Percentiles rank a stretch among this genome's conserved stretches.
Conservation (phyloP, 2,888 invertebrate species). For the Drosophila recens region DNA sequence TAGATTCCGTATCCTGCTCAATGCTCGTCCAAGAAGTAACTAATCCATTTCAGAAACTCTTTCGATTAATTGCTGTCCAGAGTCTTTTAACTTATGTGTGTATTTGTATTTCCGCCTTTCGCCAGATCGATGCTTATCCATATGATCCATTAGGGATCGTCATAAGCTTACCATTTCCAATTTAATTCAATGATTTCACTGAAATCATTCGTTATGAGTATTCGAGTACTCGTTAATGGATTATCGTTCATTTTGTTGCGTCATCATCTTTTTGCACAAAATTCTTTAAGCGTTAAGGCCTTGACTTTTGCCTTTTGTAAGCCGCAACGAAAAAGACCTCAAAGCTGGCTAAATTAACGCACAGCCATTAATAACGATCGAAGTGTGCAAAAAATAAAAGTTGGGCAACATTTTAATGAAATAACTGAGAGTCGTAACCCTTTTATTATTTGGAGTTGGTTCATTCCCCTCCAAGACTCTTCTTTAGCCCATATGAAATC, state of each 20-base stretch:
- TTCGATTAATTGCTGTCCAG: constrained; percentile 26
- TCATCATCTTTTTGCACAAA: constrained; percentile 34
- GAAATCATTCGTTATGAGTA: constrained; percentile 23
- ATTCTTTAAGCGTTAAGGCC: constrained; percentile 43
- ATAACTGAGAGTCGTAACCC: constrained; percentile 11
- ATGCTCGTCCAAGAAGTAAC: constrained; percentile 31
- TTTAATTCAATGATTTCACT: constrained; percentile 26
- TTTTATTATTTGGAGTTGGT: neutral
- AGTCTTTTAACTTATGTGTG: neutral
- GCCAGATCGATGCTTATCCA: neutral
- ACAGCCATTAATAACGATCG: constrained; percentile 32
- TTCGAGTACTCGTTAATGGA: constrained; percentile 25
- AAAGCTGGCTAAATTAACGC: constrained; percentile 28
- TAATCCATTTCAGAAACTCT: constrained; percentile 27
- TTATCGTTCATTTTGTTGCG: constrained; percentile 46
- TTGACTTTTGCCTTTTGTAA: constrained; percentile 44
- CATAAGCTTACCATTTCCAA: constrained; percentile 5
- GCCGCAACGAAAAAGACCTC: constrained; percentile 9
- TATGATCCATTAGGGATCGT: constrained; percentile 18
- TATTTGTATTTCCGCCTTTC: constrained; percentile 1
- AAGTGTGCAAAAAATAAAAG: constrained; percentile 11
- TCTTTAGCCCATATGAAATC: neutral
- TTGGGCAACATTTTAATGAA: constrained; percentile 12
- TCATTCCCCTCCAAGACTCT: constrained; percentile 2
- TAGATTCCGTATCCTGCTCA: neutral